Base-by-base conservation (phyloP, 2,888 invertebrate genomes). In the Xestia c-nigrum region DNA sequence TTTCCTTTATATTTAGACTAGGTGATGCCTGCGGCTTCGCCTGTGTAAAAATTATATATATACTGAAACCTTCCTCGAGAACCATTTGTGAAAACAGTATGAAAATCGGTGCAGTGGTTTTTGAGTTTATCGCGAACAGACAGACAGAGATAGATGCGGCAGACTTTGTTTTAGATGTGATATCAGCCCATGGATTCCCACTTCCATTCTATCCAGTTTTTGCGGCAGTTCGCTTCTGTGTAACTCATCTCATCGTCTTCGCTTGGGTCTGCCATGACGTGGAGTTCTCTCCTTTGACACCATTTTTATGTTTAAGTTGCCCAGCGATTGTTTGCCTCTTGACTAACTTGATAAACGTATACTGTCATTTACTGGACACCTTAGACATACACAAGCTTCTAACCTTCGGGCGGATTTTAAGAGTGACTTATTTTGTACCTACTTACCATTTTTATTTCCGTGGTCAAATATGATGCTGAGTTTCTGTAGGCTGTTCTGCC, bases 401-500 rank as follows among this genome's bases (percentile, higher is more conserved):
- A 3, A 31, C 31, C 31, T 31, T 31, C 31, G 31, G 31, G 31
- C 31, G 31, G 31, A 31, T 31, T 31, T 31, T 31, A 31, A 31
- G 31, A 31, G 31, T 31, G 31, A 38, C 19, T 14, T 9, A 6
- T n/a, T 46, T 50, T 46, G 9, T 43, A 31, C 31, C 3, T 19
- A 86, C 93, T 92, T 90, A 95, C 96, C 92, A 74, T 94, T 94
- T 85, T 96, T 96, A 84, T 94, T 91, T 5, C 94, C 94, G 81
- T 96, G 96, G 78, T 96, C 96, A 72, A 96, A 96, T 77, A 96
- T 96, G 64, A 96, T 93, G 91, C 96, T 96, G 0, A 96, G 91
- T 71, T 95, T 96, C 77, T 96, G 96, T 10, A 96, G 80, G 63
- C 96, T 96, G 88, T 92, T 95, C 88, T 96, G 96, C 6, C 95